Percentiles rank a stretch among this genome's conserved stretches.
These are phyloP conservation scores for Dasyprocta punctata DNA, from an alignment of 2,113 vertebrate species.

Conservation along the genomic window DNA sequence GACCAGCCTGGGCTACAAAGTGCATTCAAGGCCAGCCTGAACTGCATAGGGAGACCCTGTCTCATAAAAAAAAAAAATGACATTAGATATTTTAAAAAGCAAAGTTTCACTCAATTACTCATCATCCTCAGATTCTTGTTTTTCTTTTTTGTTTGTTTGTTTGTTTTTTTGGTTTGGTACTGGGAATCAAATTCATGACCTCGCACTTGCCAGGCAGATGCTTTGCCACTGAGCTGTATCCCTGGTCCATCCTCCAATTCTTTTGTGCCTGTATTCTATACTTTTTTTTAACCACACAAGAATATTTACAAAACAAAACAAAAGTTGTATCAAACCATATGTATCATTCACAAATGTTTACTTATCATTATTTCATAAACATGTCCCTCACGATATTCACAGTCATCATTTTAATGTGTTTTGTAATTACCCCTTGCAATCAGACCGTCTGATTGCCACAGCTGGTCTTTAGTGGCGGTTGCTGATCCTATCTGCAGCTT, in stretches of 20 bases:
- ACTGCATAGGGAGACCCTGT: too few species aligned
- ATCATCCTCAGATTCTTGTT: background rate
- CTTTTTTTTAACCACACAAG: background rate
- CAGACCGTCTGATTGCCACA: background rate
- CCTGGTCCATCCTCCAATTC: background rate
- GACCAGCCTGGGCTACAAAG: too few species aligned
- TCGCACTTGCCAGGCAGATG: too few species aligned
- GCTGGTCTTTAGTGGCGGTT: background rate
- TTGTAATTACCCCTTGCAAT: background rate
- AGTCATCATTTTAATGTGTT: background rate
- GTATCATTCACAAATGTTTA: background rate
- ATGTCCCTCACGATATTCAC: background rate
- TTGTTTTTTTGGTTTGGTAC: too few species aligned
- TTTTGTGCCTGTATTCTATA: background rate
- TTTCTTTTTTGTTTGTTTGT: too few species aligned
- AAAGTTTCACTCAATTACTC: constrained; percentile 6
- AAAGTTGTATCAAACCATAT: background rate
- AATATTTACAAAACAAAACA: constrained; percentile 48
- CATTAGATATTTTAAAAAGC: constrained; percentile 47
- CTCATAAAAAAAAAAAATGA: too few species aligned
- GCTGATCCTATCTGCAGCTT: constrained; percentile 21
- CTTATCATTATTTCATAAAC: background rate
- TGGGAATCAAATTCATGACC: too few species aligned
- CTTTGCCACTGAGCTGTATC: too few species aligned
- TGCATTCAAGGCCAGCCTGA: too few species aligned